These are phyloP conservation scores for Dallia pectoralis DNA, from an alignment of 2,797 vertebrate genomes.

Conservation along the genomic window DNA sequence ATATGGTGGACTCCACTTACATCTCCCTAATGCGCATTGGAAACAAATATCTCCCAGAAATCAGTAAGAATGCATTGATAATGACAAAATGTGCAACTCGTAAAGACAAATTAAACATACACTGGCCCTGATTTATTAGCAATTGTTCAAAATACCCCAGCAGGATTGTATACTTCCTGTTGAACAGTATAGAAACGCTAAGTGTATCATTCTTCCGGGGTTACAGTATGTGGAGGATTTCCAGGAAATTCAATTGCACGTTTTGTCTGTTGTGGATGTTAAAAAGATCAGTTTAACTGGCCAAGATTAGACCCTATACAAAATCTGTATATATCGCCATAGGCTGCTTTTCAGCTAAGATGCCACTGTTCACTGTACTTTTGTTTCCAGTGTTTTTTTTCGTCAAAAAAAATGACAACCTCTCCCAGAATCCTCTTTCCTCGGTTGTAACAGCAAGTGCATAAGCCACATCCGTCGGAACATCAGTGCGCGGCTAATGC, in stretches of 20 bases:
- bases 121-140: not conserved
- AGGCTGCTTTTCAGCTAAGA: not conserved
- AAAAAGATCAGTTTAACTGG: constrained; percentile 25
- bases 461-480: not conserved
- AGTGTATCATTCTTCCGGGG: not conserved
- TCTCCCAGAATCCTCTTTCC: constrained; percentile 1
- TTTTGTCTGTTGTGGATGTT: not conserved
- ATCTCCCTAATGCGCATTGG: too few species aligned
- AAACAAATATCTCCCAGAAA: too few species aligned
- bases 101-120: too few species aligned
- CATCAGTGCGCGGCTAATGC: not conserved
- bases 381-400: not conserved
- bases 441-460: too few species aligned
- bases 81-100: too few species aligned
- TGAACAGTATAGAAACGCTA: not conserved
- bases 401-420: not conserved
- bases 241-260: constrained; percentile 33
- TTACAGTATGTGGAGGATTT: constrained; percentile 27
- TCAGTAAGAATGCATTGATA: too few species aligned
- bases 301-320: constrained; percentile 31
- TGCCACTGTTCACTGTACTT: not conserved
- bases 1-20: too few species aligned
- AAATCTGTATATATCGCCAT: constrained; percentile 20
- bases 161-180: not conserved
- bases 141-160: not conserved